phyloP scores from a whole-genome alignment of 2,113 vertebrate genomes.

The Castor canadensis region DNA sequence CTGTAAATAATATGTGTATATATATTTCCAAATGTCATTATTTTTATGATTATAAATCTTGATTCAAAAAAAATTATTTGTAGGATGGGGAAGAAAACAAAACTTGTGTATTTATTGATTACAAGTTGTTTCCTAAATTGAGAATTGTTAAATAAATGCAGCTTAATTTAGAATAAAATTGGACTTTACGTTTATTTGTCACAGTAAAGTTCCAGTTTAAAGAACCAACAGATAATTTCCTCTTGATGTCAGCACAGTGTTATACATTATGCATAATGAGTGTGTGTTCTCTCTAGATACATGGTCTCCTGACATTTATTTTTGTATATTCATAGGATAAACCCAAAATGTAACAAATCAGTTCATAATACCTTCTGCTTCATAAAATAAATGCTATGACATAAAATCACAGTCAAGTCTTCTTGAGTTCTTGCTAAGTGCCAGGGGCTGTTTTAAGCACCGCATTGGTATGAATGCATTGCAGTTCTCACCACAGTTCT shows the following conservation, averaged over 20 bases:
- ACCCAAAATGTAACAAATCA: not conserved
- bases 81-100: not conserved
- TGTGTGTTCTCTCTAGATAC: not conserved
- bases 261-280: not conserved
- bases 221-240: not conserved
- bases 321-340: not conserved
- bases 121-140: not conserved
- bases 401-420: not conserved
- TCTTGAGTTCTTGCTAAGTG: not conserved
- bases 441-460: not conserved
- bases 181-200: not conserved
- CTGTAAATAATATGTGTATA: not conserved
- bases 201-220: not conserved
- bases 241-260: not conserved
- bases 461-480: fast-evolving
- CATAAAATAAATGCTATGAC: not conserved
- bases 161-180: not conserved
- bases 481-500: not conserved
- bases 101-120: not conserved
- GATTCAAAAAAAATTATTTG: conserved; percentile 9
- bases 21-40: not conserved
- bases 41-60: conserved; percentile 10
- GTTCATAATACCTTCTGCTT: not conserved
- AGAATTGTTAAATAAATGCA: not conserved
- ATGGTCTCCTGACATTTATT: not conserved